Percentiles rank a stretch among this genome's conserved stretches.
Evolutionary conservation across 2,797 vertebrate species (phyloP).

Genomic region (Pristis pectinata): DNA sequence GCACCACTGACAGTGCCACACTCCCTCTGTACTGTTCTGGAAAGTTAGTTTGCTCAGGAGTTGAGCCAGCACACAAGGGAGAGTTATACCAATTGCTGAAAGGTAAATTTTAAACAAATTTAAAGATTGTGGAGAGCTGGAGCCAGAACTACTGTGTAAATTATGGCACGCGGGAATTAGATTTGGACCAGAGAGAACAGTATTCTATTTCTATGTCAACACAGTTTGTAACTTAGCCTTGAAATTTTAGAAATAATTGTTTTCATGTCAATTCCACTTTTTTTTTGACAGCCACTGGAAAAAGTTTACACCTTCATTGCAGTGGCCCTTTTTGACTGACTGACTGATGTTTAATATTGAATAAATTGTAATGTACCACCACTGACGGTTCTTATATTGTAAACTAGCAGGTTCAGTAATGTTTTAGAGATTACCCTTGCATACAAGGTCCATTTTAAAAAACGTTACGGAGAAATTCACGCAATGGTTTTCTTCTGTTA

Average conservation of each 20-base stretch:
- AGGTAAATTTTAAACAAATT: neutral
- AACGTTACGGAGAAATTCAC: neutral
- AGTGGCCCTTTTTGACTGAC: neutral
- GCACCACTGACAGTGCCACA: too few relatives aligned
- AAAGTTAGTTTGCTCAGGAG: too few relatives aligned
- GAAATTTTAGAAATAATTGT: neutral
- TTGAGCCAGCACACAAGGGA: too few relatives aligned
- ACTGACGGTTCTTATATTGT: neutral
- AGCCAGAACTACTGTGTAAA: neutral
- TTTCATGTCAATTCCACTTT: neutral
- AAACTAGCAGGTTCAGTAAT: neutral
- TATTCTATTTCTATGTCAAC: neutral
- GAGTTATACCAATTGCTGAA: too few relatives aligned
- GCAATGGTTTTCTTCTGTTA: neutral
- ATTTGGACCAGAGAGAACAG: neutral
- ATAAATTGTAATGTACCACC: neutral
- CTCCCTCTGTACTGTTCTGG: too few relatives aligned
- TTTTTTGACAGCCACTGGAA: neutral
- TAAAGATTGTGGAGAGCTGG: neutral
- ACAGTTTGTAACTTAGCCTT: neutral
- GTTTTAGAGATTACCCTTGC: neutral
- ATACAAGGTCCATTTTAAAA: neutral
- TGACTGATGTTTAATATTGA: neutral
- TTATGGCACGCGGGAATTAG: neutral
- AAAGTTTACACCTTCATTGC: neutral